phyloP scores from a whole-genome alignment of 2,113 vertebrate species.

The Arenaria interpres region DNA sequence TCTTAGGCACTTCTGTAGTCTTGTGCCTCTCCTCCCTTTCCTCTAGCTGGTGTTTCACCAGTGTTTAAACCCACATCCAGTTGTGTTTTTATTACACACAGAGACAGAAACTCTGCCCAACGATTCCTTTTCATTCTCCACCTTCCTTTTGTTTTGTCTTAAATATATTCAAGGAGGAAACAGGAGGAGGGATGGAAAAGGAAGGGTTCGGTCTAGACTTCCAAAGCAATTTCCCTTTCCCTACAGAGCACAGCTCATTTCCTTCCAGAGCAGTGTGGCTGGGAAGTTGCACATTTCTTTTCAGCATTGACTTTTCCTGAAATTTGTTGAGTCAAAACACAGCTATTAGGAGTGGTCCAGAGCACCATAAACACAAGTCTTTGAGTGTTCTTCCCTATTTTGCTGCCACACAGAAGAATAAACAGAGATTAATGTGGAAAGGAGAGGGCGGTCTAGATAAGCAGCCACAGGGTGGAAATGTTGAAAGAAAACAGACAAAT shows the following conservation, averaged over 20 bases:
- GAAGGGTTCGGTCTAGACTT: slow-evolving; percentile 65
- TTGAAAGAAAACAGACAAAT: slow-evolving; percentile 23
- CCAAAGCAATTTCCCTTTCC: slow-evolving; percentile 65
- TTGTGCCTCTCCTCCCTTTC: background rate
- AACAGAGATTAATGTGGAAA: background rate
- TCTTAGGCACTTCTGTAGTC: background rate
- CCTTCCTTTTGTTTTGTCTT: slow-evolving; percentile 56
- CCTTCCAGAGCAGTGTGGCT: slow-evolving; percentile 5
- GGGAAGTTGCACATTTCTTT: slow-evolving; percentile 43
- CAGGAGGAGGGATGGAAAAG: slow-evolving; percentile 27
- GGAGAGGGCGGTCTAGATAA: slow-evolving; percentile 7
- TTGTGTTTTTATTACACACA: background rate
- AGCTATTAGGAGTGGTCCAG: slow-evolving; percentile 16
- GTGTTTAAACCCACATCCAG: background rate
- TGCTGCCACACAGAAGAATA: background rate
- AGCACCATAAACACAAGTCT: background rate
- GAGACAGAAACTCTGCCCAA: slow-evolving; percentile 21
- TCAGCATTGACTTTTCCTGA: slow-evolving; percentile 21
- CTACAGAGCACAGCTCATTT: slow-evolving; percentile 58
- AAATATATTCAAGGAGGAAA: background rate
- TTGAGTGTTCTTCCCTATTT: background rate
- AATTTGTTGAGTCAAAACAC: slow-evolving; percentile 42
- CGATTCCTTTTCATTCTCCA: background rate
- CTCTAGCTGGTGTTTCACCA: background rate
- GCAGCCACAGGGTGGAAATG: background rate